Conservation (phyloP, 92 coral and sea anemone species). For the Plumapathes pennacea region DNA sequence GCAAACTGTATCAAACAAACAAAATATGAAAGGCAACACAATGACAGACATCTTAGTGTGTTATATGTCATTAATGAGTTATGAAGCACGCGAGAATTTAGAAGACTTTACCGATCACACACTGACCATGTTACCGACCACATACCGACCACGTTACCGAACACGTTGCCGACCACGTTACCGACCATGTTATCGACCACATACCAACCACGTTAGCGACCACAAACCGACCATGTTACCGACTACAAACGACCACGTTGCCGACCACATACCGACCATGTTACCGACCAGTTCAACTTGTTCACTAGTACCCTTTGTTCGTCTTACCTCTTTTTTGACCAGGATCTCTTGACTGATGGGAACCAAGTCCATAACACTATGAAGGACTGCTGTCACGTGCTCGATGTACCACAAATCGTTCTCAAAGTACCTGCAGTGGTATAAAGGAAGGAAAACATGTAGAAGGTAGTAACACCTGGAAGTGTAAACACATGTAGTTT, state of each 20-base stretch:
- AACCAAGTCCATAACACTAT: constrained; percentile 59
- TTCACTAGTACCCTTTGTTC: too few species aligned
- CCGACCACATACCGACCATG: too few species aligned
- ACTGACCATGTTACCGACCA: too few species aligned
- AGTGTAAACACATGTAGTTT: neutral
- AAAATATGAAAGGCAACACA: too few species aligned
- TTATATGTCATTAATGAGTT: neutral
- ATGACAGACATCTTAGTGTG: too few species aligned
- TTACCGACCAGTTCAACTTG: too few species aligned
- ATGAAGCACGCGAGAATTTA: neutral
- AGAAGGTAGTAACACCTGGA: neutral
- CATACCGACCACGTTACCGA: too few species aligned
- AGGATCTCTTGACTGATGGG: constrained; percentile 56
- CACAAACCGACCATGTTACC: too few species aligned
- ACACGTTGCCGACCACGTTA: too few species aligned
- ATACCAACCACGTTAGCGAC: too few species aligned
- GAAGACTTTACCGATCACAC: neutral
- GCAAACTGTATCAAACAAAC: constrained; percentile 42
- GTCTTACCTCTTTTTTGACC: constrained; percentile 78
- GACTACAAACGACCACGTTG: too few species aligned
- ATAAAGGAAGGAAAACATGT: neutral
- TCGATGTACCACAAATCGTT: constrained; percentile 71
- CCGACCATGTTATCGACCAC: too few species aligned
- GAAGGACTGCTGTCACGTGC: constrained; percentile 54
- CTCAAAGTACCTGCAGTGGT: constrained; percentile 64